Evolutionary conservation across 2,888 invertebrate genomes (phyloP).

Genomic region (Patella pellucida): DNA sequence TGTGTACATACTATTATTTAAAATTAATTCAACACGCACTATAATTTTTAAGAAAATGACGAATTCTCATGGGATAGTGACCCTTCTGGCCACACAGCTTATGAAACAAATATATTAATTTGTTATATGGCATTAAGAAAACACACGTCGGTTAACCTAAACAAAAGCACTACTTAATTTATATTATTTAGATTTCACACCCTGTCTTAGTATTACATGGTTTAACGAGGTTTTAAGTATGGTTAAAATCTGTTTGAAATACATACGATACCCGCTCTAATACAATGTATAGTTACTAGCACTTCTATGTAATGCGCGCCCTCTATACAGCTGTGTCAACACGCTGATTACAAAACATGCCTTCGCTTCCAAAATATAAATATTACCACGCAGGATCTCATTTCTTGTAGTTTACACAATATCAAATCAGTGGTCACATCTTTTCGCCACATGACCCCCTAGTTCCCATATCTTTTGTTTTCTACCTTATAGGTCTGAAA

Average conservation of each 20-base stretch:
- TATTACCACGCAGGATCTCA: background rate
- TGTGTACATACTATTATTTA: no score
- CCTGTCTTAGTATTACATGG: no score
- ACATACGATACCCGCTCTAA: background rate
- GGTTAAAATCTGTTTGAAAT: background rate
- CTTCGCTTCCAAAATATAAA: background rate
- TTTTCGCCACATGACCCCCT: background rate
- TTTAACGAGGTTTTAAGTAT: no score
- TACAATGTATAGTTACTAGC: background rate
- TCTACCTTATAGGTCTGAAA: background rate
- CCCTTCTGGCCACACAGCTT: no score
- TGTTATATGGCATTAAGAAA: no score
- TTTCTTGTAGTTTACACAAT: background rate
- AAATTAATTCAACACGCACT: no score
- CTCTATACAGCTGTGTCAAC: constrained; percentile 6
- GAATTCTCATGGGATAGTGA: no score
- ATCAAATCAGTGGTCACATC: constrained; percentile 2
- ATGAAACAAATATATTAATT: no score
- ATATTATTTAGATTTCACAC: no score
- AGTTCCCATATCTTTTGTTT: constrained; percentile 6
- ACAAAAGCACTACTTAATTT: no score
- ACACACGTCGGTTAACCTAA: no score
- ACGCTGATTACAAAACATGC: background rate
- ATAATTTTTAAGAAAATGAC: no score
- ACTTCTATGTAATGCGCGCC: background rate